Base-by-base conservation (phyloP, 2,797 vertebrate genomes). In the Nannoperca australis region DNA sequence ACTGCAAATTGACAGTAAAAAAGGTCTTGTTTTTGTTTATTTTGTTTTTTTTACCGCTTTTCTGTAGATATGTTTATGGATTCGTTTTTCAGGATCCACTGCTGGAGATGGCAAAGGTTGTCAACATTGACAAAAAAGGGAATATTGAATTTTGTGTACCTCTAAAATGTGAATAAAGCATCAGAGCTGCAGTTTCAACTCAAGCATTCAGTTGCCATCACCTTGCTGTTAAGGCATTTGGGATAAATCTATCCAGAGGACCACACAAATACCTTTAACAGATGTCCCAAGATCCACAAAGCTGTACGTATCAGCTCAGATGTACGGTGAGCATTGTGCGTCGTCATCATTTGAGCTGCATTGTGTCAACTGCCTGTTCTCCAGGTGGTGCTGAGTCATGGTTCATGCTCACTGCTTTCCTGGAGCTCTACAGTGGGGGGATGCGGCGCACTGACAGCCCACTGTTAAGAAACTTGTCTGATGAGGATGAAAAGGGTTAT, bases 331-430 rank as follows among this genome's bases (percentile, higher is more conserved):
- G 67, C 47, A 42, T 55, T 78, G 49, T 70, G 81, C 81, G 38
- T 49, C 50, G 75, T 89, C 88, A 90, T 87, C 82, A 69, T 80
- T 64, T 67, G 62, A 85, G 78, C 62, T 56, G 58, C 58, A 77
- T 82, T 73, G 56, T 81, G 81, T 75, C 72, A 84, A 67, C 78
- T 45, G 73, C 67, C 63, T 73, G 59, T 73, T 79, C 78, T 81
- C 79, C 87, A 92, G 81, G 89, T 89, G 87, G 58, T 90, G 90
- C 78, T 69, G 83, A 91, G 71, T 89, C 84, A 84, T 65, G 68
- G 77, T 77, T 88, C 56, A 59, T 22, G 78, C 79, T 84, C 76
- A 53, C 32, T 58, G 79, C 70, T 70, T 82, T 82, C 65, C 66
- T 44, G 34, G 38, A 73, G 22, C 60, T 62, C 44, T 49, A 63